Evolutionary conservation across 2,888 invertebrate genomes (phyloP).

Genomic region (Ectropis crepuscularia): DNA sequence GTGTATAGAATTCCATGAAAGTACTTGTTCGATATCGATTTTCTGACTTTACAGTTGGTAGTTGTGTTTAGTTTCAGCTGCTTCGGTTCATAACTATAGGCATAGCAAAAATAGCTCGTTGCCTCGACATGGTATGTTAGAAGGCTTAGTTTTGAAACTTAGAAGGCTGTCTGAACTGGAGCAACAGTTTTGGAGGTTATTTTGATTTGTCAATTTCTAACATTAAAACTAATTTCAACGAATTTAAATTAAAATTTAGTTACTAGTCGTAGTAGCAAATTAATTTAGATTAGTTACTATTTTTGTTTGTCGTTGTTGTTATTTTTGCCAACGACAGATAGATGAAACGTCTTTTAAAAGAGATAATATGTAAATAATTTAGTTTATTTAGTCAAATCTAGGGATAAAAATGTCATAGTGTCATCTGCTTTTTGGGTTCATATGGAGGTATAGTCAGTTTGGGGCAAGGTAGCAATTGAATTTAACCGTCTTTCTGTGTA

Average conservation of each 20-base stretch:
- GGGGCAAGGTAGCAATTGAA: no score
- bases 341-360: no score
- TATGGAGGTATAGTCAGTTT: no score
- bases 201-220: slow-evolving; percentile 6
- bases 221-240: neutral
- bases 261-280: neutral
- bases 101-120: slow-evolving; percentile 12
- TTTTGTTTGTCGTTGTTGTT: no score
- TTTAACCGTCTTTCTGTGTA: no score
- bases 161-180: slow-evolving; percentile 18
- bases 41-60: slow-evolving; percentile 11
- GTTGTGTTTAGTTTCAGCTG: slow-evolving; percentile 7
- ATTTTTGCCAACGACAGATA: no score
- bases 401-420: no score
- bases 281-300: neutral
- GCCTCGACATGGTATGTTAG: slow-evolving; percentile 8
- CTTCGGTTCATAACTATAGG: neutral
- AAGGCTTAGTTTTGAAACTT: slow-evolving; percentile 10
- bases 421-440: no score
- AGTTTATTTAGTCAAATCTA: no score
- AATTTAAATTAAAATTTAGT: neutral
- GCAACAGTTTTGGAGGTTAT: slow-evolving; percentile 15
- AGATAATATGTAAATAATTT: no score
- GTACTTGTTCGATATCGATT: slow-evolving; percentile 20
- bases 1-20: slow-evolving; percentile 21